phyloP scores from a whole-genome alignment of 2,888 invertebrate species.

The Diachrysia chrysitis region DNA sequence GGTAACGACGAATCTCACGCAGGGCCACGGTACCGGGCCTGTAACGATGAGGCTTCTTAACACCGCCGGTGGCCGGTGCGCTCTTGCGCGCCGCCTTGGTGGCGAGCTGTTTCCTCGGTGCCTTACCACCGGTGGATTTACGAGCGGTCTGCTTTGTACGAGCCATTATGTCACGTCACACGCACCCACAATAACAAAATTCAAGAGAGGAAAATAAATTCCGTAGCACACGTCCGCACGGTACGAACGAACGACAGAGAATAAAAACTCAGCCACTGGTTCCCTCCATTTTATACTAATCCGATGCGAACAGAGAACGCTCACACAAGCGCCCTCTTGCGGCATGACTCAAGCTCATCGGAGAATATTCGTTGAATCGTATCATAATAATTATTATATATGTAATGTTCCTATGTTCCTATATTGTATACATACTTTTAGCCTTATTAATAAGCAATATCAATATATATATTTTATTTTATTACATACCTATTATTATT shows the following conservation, averaged over 20 bases:
- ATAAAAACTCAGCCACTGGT: background rate
- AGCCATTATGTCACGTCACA: constrained; percentile 82
- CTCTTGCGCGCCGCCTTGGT: constrained; percentile 93
- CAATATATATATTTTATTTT: too few relatives aligned
- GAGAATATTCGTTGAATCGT: too few relatives aligned
- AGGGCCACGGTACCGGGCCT: constrained; percentile 92
- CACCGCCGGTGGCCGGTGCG: constrained; percentile 92
- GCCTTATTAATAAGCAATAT: too few relatives aligned
- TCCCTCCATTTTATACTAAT: too few relatives aligned
- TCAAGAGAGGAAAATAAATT: background rate
- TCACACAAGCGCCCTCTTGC: too few relatives aligned
- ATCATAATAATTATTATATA: too few relatives aligned
- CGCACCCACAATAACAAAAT: background rate
- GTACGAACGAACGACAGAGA: constrained; percentile 21
- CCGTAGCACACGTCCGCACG: background rate
- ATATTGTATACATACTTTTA: too few relatives aligned
- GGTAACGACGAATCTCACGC: constrained; percentile 92
- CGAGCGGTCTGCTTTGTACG: constrained; percentile 93
- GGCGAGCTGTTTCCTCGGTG: constrained; percentile 92
- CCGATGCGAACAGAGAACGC: too few relatives aligned
- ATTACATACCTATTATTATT: too few relatives aligned
- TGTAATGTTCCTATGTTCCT: too few relatives aligned
- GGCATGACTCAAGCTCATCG: too few relatives aligned
- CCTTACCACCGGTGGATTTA: constrained; percentile 93
- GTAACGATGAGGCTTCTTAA: constrained; percentile 93